phyloP scores from a whole-genome alignment of 2,113 vertebrate genomes.

The Ibidorhyncha struthersii region DNA sequence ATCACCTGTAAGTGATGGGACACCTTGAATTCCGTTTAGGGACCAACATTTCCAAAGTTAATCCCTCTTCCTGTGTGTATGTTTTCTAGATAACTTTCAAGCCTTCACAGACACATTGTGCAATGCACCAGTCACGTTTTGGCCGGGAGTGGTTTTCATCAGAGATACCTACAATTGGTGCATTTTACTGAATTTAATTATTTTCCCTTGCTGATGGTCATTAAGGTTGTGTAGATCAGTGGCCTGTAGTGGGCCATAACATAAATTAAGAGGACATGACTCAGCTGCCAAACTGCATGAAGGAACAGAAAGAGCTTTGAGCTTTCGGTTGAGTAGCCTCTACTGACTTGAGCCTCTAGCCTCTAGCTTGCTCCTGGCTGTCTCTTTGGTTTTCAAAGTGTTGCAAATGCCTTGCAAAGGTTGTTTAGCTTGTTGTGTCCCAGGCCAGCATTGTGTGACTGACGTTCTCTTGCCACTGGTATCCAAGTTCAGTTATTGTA shows the following conservation, averaged over 20 bases:
- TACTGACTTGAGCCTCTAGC: too few species aligned
- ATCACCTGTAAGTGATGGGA: background rate
- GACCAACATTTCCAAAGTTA: background rate
- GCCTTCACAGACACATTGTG: background rate
- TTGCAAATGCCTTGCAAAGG: background rate
- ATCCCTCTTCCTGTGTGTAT: background rate
- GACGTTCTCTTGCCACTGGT: background rate
- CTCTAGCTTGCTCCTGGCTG: background rate
- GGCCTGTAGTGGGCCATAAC: background rate
- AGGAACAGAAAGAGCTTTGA: background rate
- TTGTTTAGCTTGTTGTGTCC: background rate
- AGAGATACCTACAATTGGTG: background rate
- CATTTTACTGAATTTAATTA: background rate
- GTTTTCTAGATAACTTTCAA: background rate
- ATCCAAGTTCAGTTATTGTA: background rate
- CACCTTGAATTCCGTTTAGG: background rate
- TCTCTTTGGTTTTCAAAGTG: background rate
- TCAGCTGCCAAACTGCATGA: background rate
- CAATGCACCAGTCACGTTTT: fast-evolving
- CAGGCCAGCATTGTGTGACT: background rate
- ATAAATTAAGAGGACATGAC: background rate
- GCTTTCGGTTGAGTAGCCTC: background rate
- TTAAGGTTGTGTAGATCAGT: background rate
- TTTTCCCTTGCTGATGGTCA: background rate
- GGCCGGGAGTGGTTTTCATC: background rate